A percentile compares a stretch with the other conserved stretches of the same genome.
Evolutionary conservation across 2,113 vertebrate species (phyloP).

Genomic region (Nycticorax nycticorax): DNA sequence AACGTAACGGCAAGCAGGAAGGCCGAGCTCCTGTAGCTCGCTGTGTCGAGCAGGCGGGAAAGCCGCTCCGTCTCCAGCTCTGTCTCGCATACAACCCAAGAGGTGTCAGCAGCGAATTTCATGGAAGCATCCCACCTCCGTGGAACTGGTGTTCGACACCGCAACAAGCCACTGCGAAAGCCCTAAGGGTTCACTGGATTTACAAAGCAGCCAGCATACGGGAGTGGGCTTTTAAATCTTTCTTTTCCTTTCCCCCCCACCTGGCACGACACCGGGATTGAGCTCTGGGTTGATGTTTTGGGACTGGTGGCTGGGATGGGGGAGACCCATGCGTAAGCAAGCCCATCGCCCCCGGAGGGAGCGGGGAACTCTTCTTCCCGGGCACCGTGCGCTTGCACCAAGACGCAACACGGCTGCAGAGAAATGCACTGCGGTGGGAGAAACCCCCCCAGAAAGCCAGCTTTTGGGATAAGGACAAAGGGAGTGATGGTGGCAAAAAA

Average conservation of each 20-base stretch:
- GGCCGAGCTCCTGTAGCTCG: not conserved
- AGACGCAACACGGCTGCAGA: not conserved
- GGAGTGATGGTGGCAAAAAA: constrained; percentile 46
- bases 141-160: not conserved
- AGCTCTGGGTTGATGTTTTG: not conserved
- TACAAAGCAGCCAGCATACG: not conserved
- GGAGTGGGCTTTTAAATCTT: not conserved
- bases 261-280: not conserved
- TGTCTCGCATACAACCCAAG: not conserved
- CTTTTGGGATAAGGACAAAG: not conserved
- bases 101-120: not conserved
- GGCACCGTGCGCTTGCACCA: accelerated
- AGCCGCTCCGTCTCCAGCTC: not conserved
- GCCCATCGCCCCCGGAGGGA: accelerated
- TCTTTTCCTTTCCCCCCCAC: not conserved
- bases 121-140: not conserved
- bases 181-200: not conserved
- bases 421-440: not conserved
- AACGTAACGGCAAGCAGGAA: not conserved
- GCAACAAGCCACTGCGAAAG: not conserved
- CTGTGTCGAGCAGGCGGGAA: not conserved
- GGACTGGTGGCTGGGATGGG: not conserved
- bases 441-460: not conserved
- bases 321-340: accelerated
- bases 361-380: too few relatives aligned